Base-by-base conservation (phyloP, 2,888 invertebrate genomes). In the Poecilobothrus nobilitatus region DNA sequence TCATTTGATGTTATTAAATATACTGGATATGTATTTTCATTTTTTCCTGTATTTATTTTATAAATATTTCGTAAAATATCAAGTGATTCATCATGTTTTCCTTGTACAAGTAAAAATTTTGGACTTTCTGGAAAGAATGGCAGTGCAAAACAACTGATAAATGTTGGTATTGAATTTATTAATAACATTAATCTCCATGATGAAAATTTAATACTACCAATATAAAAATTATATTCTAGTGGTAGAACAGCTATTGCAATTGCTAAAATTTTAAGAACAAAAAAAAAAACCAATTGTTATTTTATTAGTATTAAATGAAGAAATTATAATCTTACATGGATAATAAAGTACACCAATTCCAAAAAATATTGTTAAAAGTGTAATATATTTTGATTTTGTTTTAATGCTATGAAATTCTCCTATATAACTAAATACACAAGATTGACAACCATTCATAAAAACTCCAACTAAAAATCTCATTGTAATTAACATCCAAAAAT, bases 211-310 rank as follows among this genome's bases (percentile, higher is more conserved):
- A 89, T 83, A 70, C 77, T 81, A 65, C 86, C 76, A 72, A 83
- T 80, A 0, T 83, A 82, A 18, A 83, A 73, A 0, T 83, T 77
- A 74, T 84, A 83, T 7, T 83, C 80, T 4, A 81, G 74, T 0
- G 90, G 89, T 1, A 90, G 84, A 34, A 90, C 84, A 1, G 86
- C 75, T 89, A 89, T 89, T 12, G 88, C 88, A 67, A 89, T 76
- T 70, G 85, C 89, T 85, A 79, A 41, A 79, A 65, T 21, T 44
- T 44, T 21, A 34, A n/a, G 5, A 34, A 7, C 12, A 7, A 34
- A 7, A n/a, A n/a, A n/a, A n/a, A n/a, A n/a, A n/a, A n/a, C n/a
- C n/a, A n/a, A n/a, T 62, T 62, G n/a, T 3, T 5, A n/a, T n/a
- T n/a, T n/a, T n/a, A n/a, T n/a, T n/a, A n/a, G n/a, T n/a, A n/a